phyloP scores from a whole-genome alignment of 2,888 invertebrate genomes.

The Cheilosia scutellata region DNA sequence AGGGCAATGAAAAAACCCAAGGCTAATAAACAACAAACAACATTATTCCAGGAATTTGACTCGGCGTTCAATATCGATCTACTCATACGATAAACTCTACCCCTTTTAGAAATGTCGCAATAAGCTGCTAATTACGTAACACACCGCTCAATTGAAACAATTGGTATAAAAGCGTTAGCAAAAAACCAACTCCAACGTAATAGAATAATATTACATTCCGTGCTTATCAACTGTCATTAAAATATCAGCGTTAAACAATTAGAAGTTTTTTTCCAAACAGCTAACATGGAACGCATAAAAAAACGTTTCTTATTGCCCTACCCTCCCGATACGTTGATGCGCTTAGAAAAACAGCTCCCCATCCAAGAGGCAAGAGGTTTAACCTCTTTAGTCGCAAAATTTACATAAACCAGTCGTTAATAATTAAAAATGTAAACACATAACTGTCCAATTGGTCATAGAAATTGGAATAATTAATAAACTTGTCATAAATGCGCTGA shows the following conservation, averaged over 20 bases:
- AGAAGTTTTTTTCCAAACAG: conserved; percentile 6
- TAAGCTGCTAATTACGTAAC: background rate
- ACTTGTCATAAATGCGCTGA: conserved; percentile 12
- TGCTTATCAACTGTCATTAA: conserved; percentile 25
- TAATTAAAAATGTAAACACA: conserved; percentile 12
- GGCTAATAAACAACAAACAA: no score
- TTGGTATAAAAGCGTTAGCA: background rate
- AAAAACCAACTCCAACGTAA: background rate
- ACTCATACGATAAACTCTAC: background rate
- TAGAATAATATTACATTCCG: conserved; percentile 5
- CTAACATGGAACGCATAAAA: background rate
- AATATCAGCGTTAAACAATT: conserved; percentile 27
- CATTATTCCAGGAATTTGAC: background rate
- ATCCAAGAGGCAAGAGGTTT: conserved; percentile 7
- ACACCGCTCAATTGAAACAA: conserved; percentile 3
- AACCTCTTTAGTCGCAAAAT: conserved; percentile 22
- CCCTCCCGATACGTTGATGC: conserved; percentile 6
- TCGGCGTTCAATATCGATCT: background rate
- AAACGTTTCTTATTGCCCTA: conserved; percentile 8
- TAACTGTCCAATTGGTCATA: conserved; percentile 10
- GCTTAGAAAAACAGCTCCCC: background rate
- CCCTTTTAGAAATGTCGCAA: background rate
- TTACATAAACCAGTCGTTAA: conserved; percentile 42
- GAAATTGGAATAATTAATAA: conserved; percentile 30
- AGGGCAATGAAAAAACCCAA: no score